phyloP scores from a whole-genome alignment of 2,888 invertebrate species.

The Dromius quadrimaculatus region DNA sequence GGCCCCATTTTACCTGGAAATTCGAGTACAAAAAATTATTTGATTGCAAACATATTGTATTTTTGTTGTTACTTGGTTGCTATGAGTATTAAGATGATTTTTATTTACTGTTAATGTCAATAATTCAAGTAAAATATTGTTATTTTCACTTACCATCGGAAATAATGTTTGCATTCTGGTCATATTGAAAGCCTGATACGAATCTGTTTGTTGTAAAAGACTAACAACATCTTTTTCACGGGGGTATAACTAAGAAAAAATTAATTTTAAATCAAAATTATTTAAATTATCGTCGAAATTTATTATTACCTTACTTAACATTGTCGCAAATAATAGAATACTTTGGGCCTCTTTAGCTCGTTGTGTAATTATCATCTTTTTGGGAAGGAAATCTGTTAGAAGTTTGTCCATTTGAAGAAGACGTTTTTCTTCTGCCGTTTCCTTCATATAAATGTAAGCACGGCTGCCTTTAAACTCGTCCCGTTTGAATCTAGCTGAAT shows the following conservation, averaged over 20 bases:
- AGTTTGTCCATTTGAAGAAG: conserved; percentile 64
- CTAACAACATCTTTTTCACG: conserved; percentile 65
- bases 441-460: conserved; percentile 66
- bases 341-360: conserved; percentile 64
- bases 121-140: neutral
- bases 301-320: conserved; percentile 63
- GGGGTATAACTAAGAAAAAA: conserved; percentile 63
- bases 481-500: conserved; percentile 55
- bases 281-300: neutral
- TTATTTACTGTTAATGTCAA: too few species aligned
- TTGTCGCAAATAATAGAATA: conserved; percentile 65
- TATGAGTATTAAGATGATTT: too few species aligned
- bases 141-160: conserved; percentile 42
- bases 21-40: neutral
- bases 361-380: conserved; percentile 63
- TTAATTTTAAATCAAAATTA: neutral
- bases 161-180: conserved; percentile 66
- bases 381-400: conserved; percentile 64
- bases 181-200: conserved; percentile 64
- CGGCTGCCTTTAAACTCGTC: conserved; percentile 62
- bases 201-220: conserved; percentile 64
- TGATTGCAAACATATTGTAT: neutral
- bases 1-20: conserved; percentile 45
- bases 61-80: neutral
- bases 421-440: conserved; percentile 63